phyloP scores from a whole-genome alignment of 2,888 invertebrate genomes.

The Eristalis tenax region DNA sequence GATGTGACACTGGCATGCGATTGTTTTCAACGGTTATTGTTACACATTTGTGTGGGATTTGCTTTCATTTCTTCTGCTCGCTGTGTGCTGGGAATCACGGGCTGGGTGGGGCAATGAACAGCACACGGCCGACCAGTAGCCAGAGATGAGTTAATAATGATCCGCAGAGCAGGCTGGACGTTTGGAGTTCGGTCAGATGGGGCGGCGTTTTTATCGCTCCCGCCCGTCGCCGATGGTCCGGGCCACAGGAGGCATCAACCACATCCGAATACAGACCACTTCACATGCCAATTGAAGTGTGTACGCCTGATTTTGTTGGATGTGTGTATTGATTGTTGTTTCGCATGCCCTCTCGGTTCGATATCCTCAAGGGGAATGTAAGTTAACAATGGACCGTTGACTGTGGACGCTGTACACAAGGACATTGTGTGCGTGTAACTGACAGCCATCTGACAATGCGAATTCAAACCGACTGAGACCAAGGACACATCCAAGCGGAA shows the following conservation, averaged over 20 bases:
- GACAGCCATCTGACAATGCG: slow-evolving; percentile 46
- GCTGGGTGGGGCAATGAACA: slow-evolving; percentile 2
- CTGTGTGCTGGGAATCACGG: not conserved
- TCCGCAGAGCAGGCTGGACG: slow-evolving; percentile 15
- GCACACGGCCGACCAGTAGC: slow-evolving; percentile 9
- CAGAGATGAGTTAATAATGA: slow-evolving; percentile 66
- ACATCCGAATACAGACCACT: slow-evolving; percentile 45
- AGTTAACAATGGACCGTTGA: slow-evolving; percentile 54
- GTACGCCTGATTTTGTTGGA: slow-evolving; percentile 61
- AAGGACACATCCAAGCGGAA: slow-evolving; percentile 32
- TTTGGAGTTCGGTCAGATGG: slow-evolving; percentile 39
- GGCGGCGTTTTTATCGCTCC: slow-evolving; percentile 60
- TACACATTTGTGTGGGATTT: slow-evolving; percentile 37
- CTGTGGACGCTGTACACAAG: slow-evolving; percentile 36
- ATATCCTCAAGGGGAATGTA: slow-evolving; percentile 63
- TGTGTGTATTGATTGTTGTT: slow-evolving; percentile 63
- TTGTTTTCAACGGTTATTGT: slow-evolving; percentile 53
- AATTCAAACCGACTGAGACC: slow-evolving; percentile 15
- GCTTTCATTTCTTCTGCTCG: not conserved
- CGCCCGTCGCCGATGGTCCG: not conserved
- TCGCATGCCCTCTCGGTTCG: slow-evolving; percentile 58
- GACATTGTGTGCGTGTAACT: slow-evolving; percentile 52
- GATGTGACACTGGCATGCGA: slow-evolving; percentile 66
- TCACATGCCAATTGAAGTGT: slow-evolving; percentile 65
- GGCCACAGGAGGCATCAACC: not conserved